Conservation (phyloP, 2,888 invertebrate genomes). For the Euzophera pinguis region DNA sequence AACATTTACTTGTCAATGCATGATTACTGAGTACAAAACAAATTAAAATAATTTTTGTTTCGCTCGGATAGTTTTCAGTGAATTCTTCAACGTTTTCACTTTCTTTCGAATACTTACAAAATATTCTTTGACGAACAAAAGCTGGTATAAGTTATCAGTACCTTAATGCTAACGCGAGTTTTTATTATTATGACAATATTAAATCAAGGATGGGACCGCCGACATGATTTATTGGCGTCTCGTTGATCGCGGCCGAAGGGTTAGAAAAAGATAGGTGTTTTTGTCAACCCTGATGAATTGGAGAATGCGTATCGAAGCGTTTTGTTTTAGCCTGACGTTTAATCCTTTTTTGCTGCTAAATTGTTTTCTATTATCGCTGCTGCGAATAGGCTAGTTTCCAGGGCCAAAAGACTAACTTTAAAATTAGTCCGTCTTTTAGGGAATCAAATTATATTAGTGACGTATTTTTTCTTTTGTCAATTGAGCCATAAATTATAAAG, state of each 20-base stretch:
- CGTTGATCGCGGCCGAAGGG: conserved; percentile 7
- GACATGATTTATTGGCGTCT: conserved; percentile 64
- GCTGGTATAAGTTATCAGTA: conserved; percentile 27
- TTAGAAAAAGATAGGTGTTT: conserved; percentile 11
- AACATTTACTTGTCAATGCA: too few species aligned
- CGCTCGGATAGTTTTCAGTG: too few species aligned
- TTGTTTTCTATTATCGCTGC: too few species aligned
- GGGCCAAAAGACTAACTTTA: too few species aligned
- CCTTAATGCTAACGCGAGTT: conserved; percentile 51
- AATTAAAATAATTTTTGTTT: too few species aligned
- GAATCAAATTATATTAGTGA: too few species aligned
- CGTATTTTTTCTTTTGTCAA: too few species aligned
- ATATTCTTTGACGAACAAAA: conserved; percentile 22
- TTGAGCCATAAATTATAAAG: too few species aligned
- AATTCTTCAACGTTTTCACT: not conserved
- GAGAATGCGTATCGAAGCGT: conserved; percentile 1
- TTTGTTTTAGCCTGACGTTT: not conserved
- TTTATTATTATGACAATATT: conserved; percentile 72
- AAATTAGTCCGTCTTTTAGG: too few species aligned
- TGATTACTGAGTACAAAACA: too few species aligned
- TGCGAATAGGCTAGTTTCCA: too few species aligned
- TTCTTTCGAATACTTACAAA: not conserved
- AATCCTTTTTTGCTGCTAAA: not conserved
- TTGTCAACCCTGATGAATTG: conserved; percentile 3
- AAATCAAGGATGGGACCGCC: conserved; percentile 59